Conservation (phyloP, 2,888 invertebrate species). For the Ochropleura leucogaster region DNA sequence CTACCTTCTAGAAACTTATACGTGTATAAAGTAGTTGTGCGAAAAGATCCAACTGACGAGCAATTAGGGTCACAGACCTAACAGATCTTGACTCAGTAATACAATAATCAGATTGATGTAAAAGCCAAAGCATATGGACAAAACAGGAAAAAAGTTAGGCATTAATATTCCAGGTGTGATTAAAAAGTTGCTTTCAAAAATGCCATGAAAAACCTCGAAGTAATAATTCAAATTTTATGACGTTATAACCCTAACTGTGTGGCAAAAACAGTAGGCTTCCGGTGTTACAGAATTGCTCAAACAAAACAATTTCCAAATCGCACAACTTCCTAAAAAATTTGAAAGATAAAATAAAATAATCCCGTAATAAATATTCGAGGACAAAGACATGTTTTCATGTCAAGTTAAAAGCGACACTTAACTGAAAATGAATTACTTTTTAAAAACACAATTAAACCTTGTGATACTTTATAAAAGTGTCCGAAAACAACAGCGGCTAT, state of each 20-base stretch:
- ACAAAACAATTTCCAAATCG: slow-evolving; percentile 7
- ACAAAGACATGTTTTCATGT: slow-evolving; percentile 41
- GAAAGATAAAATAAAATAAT: slow-evolving; percentile 13
- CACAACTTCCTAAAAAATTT: not conserved
- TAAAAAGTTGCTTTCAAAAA: slow-evolving; percentile 22
- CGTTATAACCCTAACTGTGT: slow-evolving; percentile 19
- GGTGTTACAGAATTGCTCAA: slow-evolving; percentile 29
- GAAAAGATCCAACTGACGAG: not conserved
- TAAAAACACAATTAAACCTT: slow-evolving; percentile 66
- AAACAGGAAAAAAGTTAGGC: not conserved
- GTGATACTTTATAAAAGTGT: slow-evolving; percentile 73
- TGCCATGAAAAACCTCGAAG: slow-evolving; percentile 12
- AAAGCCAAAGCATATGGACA: slow-evolving; percentile 2
- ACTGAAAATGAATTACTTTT: slow-evolving; percentile 60
- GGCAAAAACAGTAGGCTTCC: slow-evolving; percentile 25
- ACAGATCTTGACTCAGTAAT: not conserved
- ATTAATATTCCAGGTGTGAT: slow-evolving; percentile 2
- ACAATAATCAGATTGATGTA: not conserved
- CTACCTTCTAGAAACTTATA: not conserved
- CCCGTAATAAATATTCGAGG: slow-evolving; percentile 23
- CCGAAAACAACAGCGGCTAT: slow-evolving; percentile 73
- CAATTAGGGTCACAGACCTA: not conserved
- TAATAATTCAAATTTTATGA: slow-evolving; percentile 31
- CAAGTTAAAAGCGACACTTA: slow-evolving; percentile 42
- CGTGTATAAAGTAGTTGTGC: no score